Base-by-base conservation (phyloP, 1,140 invertebrate species). In the Drosophila pseudoananassae region DNA sequence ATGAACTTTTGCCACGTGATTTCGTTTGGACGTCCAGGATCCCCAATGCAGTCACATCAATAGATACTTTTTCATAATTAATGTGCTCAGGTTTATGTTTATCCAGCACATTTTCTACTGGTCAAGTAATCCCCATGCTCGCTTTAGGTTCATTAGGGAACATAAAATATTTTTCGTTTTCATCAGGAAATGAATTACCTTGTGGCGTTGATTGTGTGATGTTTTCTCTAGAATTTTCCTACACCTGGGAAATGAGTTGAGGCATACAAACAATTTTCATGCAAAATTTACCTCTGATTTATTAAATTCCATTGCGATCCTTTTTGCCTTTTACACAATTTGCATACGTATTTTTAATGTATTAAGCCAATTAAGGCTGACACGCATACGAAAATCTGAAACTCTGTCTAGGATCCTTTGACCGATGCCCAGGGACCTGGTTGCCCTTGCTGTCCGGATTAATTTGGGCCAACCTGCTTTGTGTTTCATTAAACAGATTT, bases 31-130 rank as follows among this genome's bases (percentile, higher is more conserved):
- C 2, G 20, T 20, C 45, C 40, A 47, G 36, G 40, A 29, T 49
- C 54, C 31, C 40, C 33, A 69, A 38, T 60, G 38, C 69, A 56
- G 65, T 68, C 74, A 78, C 75, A 82, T 82, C 79, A 82, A 84
- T 82, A 78, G 66, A 77, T 82, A 83, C 74, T 82, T 78, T 78
- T 70, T 82, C 80, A 83, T 78, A 82, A 82, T 83, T 82, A 82
- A 70, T 73, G 47, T 57, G 59, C 38, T 25, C n/a, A 57, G 45
- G 3, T 36, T 17, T 27, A 45, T 40, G 36, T 23, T 57, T 60
- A 45, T 55, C 27, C 36, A 58, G 6, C 49, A 73, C 50, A 71
- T 49, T 49, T 46, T 31, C 45, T 27, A 23, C 17, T 25, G 25
- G 9, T 4, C 15, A 31, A 51, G 33, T 63, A 66, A 66, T 66